A percentile compares a stretch with the other conserved stretches of the same genome.
These are phyloP conservation scores for Latheticus oryzae DNA, from an alignment of 2,888 invertebrate species.

Conservation along the genomic window DNA sequence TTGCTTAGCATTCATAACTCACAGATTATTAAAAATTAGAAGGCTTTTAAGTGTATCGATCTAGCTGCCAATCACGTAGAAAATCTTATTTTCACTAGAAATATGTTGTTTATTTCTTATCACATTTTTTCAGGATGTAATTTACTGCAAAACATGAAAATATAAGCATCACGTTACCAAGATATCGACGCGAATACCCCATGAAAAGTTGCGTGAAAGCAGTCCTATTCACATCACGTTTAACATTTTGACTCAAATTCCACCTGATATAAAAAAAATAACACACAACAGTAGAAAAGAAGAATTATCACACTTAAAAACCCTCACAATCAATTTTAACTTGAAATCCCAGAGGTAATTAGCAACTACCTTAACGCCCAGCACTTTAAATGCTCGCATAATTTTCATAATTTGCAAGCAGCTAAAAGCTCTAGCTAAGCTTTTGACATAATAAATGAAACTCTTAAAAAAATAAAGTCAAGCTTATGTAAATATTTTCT, in stretches of 20 bases:
- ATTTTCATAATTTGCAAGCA: slow-evolving; percentile 2
- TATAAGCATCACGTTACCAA: too few relatives aligned
- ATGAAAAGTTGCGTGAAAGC: too few relatives aligned
- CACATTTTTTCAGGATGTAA: too few relatives aligned
- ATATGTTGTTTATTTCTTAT: too few relatives aligned
- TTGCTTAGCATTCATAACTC: too few relatives aligned
- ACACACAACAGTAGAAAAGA: not conserved
- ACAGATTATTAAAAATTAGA: too few relatives aligned
- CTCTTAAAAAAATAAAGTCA: slow-evolving; percentile 4
- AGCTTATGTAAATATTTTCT: slow-evolving; percentile 1
- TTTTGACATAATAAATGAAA: not conserved
- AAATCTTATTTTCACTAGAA: too few relatives aligned
- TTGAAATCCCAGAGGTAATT: not conserved
- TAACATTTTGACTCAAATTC: not conserved
- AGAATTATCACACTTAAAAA: not conserved
- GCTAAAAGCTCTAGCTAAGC: slow-evolving; percentile 3
- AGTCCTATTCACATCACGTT: not conserved
- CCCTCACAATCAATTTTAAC: slow-evolving; percentile 1
- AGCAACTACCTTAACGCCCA: not conserved
- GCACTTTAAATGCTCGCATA: not conserved
- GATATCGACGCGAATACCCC: too few relatives aligned
- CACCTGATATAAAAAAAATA: too few relatives aligned
- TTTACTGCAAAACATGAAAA: too few relatives aligned
- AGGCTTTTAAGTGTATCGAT: too few relatives aligned
- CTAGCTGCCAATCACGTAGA: too few relatives aligned